Evolutionary conservation across 2,113 vertebrate species (phyloP).

Genomic region (Papio anubis): DNA sequence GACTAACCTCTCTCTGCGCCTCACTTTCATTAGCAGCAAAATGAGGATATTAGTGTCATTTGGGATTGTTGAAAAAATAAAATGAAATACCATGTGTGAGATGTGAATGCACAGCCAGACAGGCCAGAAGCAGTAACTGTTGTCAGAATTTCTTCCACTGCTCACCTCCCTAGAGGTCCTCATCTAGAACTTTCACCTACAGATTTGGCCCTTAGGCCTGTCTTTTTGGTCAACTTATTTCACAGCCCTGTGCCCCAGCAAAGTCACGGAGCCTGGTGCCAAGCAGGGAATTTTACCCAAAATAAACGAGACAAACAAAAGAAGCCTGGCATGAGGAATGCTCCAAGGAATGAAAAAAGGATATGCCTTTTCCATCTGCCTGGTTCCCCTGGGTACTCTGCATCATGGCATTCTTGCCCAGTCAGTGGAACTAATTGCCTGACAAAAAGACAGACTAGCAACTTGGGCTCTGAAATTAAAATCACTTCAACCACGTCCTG

Average conservation of each 20-base stretch:
- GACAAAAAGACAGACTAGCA: conserved; percentile 74
- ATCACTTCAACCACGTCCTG: conserved; percentile 70
- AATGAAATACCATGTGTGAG: background rate
- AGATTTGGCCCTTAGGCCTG: background rate
- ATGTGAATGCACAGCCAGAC: background rate
- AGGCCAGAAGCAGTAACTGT: background rate
- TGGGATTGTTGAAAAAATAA: background rate
- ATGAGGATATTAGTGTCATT: background rate
- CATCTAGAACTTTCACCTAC: background rate
- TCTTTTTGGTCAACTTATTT: background rate
- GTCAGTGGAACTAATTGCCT: conserved; percentile 76
- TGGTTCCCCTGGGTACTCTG: background rate
- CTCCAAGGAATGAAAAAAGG: background rate
- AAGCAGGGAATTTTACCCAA: conserved; percentile 12
- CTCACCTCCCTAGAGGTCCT: background rate
- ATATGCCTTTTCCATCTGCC: background rate
- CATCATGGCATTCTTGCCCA: conserved; percentile 36
- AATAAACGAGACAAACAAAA: conserved; percentile 43
- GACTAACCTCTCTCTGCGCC: background rate
- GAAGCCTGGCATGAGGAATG: background rate
- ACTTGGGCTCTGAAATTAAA: conserved; percentile 75
- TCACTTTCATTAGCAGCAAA: background rate
- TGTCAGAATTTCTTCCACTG: background rate
- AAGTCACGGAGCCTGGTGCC: background rate
- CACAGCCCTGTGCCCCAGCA: background rate